phyloP scores from a whole-genome alignment of 2,113 vertebrate genomes.

The Hypanus sabinus region DNA sequence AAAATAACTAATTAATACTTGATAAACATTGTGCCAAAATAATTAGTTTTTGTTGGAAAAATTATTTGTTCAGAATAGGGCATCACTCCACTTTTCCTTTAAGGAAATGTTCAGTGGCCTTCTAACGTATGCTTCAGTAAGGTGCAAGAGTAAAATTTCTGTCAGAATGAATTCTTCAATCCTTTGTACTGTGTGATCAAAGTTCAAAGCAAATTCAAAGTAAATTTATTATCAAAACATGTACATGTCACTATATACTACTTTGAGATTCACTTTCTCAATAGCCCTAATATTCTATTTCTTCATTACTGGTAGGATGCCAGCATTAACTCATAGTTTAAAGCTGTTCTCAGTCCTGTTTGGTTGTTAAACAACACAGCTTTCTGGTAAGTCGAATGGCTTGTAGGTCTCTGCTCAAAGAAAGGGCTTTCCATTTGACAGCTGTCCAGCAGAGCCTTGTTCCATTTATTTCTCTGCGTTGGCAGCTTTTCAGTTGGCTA shows the following conservation, averaged over 20 bases:
- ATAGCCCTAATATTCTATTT: background rate
- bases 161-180: background rate
- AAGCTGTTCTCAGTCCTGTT: background rate
- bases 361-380: background rate
- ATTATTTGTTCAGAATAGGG: background rate
- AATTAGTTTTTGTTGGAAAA: background rate
- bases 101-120: background rate
- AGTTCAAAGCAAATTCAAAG: too few species aligned
- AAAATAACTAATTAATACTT: background rate
- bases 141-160: background rate
- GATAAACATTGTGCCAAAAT: background rate
- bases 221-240: too few species aligned
- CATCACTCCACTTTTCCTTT: background rate
- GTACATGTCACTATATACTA: too few species aligned
- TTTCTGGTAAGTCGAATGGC: background rate
- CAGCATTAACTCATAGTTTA: background rate
- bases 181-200: background rate
- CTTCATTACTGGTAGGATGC: background rate
- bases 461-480: background rate
- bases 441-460: background rate
- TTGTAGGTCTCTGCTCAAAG: background rate
- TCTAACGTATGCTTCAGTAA: background rate
- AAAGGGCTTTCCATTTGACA: background rate
- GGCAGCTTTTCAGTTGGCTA: background rate
- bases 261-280: too few species aligned